Percentiles rank a stretch among this genome's conserved stretches.
Conservation (phyloP, 2,888 invertebrate species). For the Morpho helenor region DNA sequence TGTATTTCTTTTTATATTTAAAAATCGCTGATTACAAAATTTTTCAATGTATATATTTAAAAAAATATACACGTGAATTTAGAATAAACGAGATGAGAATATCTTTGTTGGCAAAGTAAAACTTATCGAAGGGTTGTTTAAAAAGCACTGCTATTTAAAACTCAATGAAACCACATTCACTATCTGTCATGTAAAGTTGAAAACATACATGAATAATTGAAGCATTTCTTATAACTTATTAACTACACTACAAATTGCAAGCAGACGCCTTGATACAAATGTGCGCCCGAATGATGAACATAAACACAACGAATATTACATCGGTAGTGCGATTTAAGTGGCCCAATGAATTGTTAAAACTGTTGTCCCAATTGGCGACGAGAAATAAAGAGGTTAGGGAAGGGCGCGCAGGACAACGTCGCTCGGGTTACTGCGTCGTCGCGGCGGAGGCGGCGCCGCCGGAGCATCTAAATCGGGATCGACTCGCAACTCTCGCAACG, state of each 20-base stretch:
- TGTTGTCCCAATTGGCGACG: constrained; percentile 42
- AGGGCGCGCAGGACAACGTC: constrained; percentile 71
- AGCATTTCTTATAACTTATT: neutral
- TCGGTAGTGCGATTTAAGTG: constrained; percentile 21
- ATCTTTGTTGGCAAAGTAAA: no score
- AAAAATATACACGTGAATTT: no score
- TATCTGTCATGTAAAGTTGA: constrained; percentile 4
- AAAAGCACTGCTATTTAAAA: neutral
- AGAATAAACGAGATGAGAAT: no score
- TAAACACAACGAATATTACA: constrained; percentile 19
- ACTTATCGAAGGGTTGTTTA: no score
- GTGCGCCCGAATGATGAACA: constrained; percentile 10
- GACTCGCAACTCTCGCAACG: constrained; percentile 74
- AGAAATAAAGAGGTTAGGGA: constrained; percentile 47
- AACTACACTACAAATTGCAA: constrained; percentile 4
- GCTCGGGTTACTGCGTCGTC: constrained; percentile 75
- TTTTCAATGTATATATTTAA: no score
- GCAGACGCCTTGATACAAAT: constrained; percentile 9
- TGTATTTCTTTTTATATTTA: no score
- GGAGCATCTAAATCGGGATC: constrained; percentile 78
- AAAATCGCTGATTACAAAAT: no score
- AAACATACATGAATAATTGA: constrained; percentile 1
- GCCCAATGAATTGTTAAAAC: constrained; percentile 45
- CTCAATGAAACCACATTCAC: constrained; percentile 6
- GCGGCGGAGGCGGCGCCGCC: constrained; percentile 69